phyloP scores from a whole-genome alignment of 1,140 invertebrate genomes.

The Achatina immaculata region DNA sequence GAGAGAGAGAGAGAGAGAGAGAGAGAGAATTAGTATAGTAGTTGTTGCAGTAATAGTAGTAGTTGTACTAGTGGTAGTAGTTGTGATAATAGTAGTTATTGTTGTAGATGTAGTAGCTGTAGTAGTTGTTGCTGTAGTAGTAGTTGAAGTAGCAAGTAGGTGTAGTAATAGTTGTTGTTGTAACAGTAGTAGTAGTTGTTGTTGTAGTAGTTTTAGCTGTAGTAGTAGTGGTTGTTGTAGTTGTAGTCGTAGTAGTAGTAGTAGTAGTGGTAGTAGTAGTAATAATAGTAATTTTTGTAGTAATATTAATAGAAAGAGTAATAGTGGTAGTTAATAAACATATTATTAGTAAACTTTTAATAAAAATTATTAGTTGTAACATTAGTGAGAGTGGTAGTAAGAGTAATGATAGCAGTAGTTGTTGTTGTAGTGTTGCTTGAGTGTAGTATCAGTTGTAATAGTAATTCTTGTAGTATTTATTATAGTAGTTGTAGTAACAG shows the following conservation, averaged over 20 bases:
- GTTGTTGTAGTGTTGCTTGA: too few relatives aligned
- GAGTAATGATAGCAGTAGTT: not conserved
- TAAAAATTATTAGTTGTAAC: not conserved
- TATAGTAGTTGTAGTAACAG: not conserved
- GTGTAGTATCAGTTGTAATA: not conserved
- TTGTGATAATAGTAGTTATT: too few relatives aligned
- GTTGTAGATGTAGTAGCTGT: not conserved
- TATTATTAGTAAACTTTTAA: too few relatives aligned
- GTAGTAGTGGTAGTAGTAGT: not conserved
- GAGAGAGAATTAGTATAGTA: too few relatives aligned
- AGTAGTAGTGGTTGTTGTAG: not conserved
- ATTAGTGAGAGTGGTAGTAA: not conserved
- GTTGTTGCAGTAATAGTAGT: too few relatives aligned
- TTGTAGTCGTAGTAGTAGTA: not conserved
- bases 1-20: too few relatives aligned
- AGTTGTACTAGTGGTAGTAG: too few relatives aligned
- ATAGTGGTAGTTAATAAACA: not conserved
- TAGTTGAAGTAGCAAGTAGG: not conserved
- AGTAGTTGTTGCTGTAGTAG: not conserved
- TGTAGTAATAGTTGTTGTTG: not conserved
- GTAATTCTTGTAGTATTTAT: too few relatives aligned
- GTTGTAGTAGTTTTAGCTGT: not conserved
- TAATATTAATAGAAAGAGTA: not conserved
- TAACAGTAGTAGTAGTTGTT: not conserved
- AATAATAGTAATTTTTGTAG: not conserved